A percentile compares a stretch with the other conserved stretches of the same genome.
These are phyloP conservation scores for Brachionus rubens DNA, from an alignment of 1,140 invertebrate genomes.

Conservation along the genomic window DNA sequence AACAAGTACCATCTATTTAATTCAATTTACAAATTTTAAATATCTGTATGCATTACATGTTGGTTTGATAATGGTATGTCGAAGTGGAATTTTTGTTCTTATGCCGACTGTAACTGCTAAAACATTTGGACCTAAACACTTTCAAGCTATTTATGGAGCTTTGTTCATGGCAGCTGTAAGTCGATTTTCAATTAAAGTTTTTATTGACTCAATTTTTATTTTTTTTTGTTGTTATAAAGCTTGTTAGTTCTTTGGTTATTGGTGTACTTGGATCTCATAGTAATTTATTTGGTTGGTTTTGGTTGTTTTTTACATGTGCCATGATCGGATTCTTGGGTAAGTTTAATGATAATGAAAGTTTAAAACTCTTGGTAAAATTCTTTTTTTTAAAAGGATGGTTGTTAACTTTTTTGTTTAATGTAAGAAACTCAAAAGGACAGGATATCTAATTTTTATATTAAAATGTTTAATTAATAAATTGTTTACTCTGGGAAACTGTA, in stretches of 20 bases:
- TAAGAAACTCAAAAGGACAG: not conserved
- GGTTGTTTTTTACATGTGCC: not conserved
- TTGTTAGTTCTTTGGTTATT: not conserved
- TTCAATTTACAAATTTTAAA: constrained; percentile 47
- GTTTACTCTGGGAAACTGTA: too few species aligned
- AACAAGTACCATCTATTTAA: constrained; percentile 14
- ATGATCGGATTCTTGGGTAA: not conserved
- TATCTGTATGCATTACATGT: constrained; percentile 51
- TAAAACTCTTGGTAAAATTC: not conserved
- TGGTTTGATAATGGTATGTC: constrained; percentile 50
- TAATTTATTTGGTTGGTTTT: constrained; percentile 11
- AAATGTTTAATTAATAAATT: too few species aligned
- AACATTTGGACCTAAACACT: constrained; percentile 20
- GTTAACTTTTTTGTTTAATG: not conserved
- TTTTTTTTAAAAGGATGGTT: not conserved
- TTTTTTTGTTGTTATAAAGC: not conserved
- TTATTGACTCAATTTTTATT: not conserved
- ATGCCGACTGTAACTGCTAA: constrained; percentile 48
- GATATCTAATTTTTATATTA: not conserved
- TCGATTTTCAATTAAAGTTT: not conserved
- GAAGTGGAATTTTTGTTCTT: constrained; percentile 52
- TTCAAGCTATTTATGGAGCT: constrained; percentile 25
- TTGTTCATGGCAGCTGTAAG: not conserved
- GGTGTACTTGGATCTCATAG: not conserved
- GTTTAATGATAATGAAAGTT: not conserved